These are phyloP conservation scores for Phragmatobia fuliginosa DNA, from an alignment of 2,888 invertebrate species.

Conservation along the genomic window DNA sequence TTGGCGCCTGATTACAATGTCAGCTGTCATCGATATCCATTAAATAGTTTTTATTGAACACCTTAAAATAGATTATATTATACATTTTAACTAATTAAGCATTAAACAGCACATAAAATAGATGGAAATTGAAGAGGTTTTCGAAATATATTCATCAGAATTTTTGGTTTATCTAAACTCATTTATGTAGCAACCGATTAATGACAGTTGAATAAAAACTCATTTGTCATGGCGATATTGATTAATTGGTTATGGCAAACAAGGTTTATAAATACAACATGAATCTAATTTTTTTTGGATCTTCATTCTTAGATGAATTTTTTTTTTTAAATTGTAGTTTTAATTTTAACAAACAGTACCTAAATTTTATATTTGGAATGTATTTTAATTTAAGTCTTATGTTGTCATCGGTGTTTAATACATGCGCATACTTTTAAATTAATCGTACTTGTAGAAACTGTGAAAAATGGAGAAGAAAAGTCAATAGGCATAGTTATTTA, in stretches of 20 bases:
- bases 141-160: background rate
- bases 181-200: conserved; percentile 24
- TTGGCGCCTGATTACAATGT: background rate
- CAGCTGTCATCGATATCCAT: background rate
- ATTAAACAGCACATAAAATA: conserved; percentile 7
- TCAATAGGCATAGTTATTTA: background rate
- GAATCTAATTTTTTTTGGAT: background rate
- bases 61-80: background rate
- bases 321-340: too few relatives aligned
- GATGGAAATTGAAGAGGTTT: conserved; percentile 2
- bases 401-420: background rate
- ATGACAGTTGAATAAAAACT: conserved; percentile 38
- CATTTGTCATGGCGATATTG: conserved; percentile 36
- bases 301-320: background rate
- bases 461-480: background rate
- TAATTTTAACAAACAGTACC: too few relatives aligned
- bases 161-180: background rate
- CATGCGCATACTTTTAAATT: background rate
- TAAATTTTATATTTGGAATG: too few relatives aligned
- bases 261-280: background rate
- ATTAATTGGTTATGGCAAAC: conserved; percentile 40
- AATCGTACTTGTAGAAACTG: background rate
- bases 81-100: conserved; percentile 2
- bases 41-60: background rate
- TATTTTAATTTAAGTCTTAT: background rate